Conservation (phyloP, 2,888 invertebrate genomes). For the Protonemura montana region DNA sequence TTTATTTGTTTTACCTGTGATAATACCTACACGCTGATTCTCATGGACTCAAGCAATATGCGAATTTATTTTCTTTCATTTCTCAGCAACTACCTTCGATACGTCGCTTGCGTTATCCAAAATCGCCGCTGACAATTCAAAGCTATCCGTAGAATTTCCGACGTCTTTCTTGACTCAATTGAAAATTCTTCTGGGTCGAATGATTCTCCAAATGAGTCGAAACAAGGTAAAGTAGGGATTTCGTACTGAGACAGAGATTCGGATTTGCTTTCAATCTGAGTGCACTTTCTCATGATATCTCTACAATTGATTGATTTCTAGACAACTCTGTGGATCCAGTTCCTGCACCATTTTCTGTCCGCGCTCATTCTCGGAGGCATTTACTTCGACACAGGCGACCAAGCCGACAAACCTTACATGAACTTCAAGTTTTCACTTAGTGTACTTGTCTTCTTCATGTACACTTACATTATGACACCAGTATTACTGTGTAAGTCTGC, state of each 20-base stretch:
- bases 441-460: constrained; percentile 69
- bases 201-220: constrained; percentile 65
- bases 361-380: constrained; percentile 66
- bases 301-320: constrained; percentile 54
- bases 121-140: background rate
- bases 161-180: constrained; percentile 66
- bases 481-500: constrained; percentile 67
- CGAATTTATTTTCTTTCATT: constrained; percentile 52
- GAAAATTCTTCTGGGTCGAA: constrained; percentile 62
- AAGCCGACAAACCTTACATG: constrained; percentile 64
- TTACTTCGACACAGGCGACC: constrained; percentile 66
- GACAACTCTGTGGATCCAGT: constrained; percentile 64
- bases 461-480: constrained; percentile 70
- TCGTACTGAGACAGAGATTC: too few species aligned
- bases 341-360: constrained; percentile 65
- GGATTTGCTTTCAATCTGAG: background rate
- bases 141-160: constrained; percentile 57
- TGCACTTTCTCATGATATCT: too few species aligned
- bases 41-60: too few species aligned
- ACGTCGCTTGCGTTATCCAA: background rate
- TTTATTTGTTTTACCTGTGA: too few species aligned
- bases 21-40: too few species aligned
- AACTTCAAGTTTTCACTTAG: constrained; percentile 70
- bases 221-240: constrained; percentile 59
- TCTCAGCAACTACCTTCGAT: background rate